phyloP scores from a whole-genome alignment of 2,888 invertebrate genomes.

The Argyresthia goedartella region DNA sequence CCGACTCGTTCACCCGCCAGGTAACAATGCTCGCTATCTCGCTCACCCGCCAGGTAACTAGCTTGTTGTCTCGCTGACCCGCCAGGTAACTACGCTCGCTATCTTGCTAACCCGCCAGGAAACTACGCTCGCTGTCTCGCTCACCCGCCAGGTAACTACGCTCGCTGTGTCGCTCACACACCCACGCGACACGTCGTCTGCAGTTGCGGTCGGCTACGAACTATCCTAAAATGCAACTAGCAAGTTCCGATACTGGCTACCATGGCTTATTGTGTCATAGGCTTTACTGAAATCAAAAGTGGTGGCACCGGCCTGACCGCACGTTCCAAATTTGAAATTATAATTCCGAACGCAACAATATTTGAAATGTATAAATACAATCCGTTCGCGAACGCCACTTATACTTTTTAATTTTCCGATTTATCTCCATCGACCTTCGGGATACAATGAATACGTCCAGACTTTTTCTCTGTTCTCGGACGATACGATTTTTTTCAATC shows the following conservation, averaged over 20 bases:
- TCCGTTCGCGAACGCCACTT: constrained; percentile 47
- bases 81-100: too few species aligned
- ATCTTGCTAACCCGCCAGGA: too few species aligned
- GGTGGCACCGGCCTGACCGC: constrained; percentile 19
- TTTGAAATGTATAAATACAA: constrained; percentile 63
- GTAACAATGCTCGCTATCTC: too few species aligned
- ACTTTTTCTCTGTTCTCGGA: constrained; percentile 30
- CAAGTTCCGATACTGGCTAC: neutral
- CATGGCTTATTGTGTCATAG: neutral
- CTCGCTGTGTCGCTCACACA: too few species aligned
- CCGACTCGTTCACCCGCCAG: too few species aligned
- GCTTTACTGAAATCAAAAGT: constrained; percentile 32
- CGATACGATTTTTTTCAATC: constrained; percentile 3
- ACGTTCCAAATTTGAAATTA: constrained; percentile 56
- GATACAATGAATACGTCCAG: constrained; percentile 49
- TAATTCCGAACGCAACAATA: constrained; percentile 51
- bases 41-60: too few species aligned
- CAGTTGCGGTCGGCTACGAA: too few species aligned
- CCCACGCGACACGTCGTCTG: too few species aligned
- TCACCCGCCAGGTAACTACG: too few species aligned
- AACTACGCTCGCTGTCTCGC: too few species aligned
- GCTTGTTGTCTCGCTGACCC: too few species aligned
- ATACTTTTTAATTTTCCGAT: constrained; percentile 65
- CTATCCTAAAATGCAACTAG: too few species aligned
- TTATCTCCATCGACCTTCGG: constrained; percentile 59